Base-by-base conservation (phyloP, 2,888 invertebrate genomes). In the Alloscopus bannaensis region DNA sequence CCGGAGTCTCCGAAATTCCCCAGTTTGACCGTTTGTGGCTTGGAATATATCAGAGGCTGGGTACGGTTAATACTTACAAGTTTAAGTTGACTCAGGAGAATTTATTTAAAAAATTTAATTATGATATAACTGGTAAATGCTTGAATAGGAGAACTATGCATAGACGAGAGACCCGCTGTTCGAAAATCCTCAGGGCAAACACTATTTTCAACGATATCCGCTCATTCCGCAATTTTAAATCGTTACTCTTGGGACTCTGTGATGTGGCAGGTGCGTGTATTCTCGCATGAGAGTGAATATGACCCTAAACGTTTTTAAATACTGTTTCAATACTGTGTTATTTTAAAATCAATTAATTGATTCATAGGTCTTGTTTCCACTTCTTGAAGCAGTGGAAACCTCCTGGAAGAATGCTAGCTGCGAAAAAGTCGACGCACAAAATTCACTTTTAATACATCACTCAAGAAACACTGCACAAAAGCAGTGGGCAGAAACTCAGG, bases 401-500 rank as follows among this genome's bases (percentile, higher is more conserved):
- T 87, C 89, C 47, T 90, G 90, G 47, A 89, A 88, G 76, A 88
- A 88, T 24, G 91, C 91, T 3, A 90, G 90, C 55, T 89, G 88
- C 81, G 89, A 89, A 81, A 95, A 94, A 87, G 96, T 96, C 60
- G 96, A 96, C 87, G 94, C 95, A 0, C 96, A 95, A 55, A 96
- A 94, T 77, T 97, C 97, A 87, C 97, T 99, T 85, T 91, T 99
- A 3, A 98, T 99, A 86, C 99, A 99, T 89, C 99, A 99, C 89
- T 96, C 98, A 0, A 91, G 99, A 77, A 99, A 99, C 88, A 99
- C 99, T 0, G 98, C 98, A 60, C 97, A 98, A 89, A 99, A 99
- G 87, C 99, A 99, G 87, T 99, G 98, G 98, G 97, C 98, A 0
- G 98, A 99, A 89, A 99, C 99, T 0, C 96, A 97, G 91, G 94